Evolutionary conservation across 2,113 vertebrate genomes (phyloP).

Genomic region (Xenus cinereus): DNA sequence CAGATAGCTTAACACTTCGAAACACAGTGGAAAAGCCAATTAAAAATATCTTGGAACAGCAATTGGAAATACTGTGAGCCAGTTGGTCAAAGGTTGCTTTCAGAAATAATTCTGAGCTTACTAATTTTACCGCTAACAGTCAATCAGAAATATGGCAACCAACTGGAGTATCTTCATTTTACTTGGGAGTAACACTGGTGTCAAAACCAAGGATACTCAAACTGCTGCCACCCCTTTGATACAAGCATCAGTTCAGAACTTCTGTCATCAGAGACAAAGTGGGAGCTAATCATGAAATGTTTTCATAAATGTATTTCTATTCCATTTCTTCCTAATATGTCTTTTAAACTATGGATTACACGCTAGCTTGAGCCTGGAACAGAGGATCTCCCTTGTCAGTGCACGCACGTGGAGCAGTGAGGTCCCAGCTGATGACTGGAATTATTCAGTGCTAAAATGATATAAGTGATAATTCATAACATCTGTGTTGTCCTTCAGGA

Average conservation of each 20-base stretch:
- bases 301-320: neutral
- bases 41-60: slow-evolving; percentile 23
- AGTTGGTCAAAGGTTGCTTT: neutral
- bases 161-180: neutral
- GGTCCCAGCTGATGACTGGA: neutral
- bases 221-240: neutral
- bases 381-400: neutral
- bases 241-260: neutral
- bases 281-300: neutral
- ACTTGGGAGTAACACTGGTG: neutral
- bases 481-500: neutral
- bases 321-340: neutral
- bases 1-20: slow-evolving; percentile 17
- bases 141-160: neutral
- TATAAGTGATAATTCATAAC: slow-evolving; percentile 14
- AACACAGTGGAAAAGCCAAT: slow-evolving; percentile 32
- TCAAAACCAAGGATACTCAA: neutral
- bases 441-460: neutral
- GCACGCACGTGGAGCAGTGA: neutral
- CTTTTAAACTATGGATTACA: neutral
- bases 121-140: neutral
- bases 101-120: slow-evolving; percentile 28
- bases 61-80: slow-evolving; percentile 1
- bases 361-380: neutral
- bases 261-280: neutral